Conservation (phyloP, 2,113 vertebrate genomes). For the Mirounga angustirostris region DNA sequence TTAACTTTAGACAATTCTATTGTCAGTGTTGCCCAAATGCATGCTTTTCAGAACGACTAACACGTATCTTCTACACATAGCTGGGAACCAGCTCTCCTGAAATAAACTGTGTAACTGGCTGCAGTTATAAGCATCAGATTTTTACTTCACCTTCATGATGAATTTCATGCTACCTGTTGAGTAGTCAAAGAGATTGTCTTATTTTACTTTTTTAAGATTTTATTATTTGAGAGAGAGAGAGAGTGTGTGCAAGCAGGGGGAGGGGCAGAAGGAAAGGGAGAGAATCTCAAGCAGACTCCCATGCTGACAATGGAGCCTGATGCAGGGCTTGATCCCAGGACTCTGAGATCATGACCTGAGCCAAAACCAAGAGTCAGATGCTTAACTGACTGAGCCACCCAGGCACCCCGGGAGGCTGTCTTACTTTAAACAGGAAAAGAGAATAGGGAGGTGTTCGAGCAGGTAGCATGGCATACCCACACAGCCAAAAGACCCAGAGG, state of each 20-base stretch:
- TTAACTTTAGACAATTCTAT: slow-evolving; percentile 5
- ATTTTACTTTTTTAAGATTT: slow-evolving; percentile 21
- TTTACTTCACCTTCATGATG: background rate
- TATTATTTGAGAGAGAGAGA: background rate
- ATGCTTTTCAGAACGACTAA: background rate
- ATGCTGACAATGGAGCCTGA: background rate
- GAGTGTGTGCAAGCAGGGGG: background rate
- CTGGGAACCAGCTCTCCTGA: background rate
- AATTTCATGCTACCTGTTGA: background rate
- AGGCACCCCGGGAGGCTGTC: background rate
- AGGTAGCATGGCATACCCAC: background rate
- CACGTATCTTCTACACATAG: background rate
- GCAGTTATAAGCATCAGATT: background rate
- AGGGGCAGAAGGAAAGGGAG: background rate
- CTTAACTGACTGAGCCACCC: background rate
- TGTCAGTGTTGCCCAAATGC: background rate
- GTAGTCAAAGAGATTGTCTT: background rate
- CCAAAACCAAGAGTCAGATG: background rate
- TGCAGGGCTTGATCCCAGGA: background rate
- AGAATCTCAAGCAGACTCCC: background rate
- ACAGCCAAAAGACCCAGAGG: background rate
- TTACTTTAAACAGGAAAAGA: slow-evolving; percentile 47
- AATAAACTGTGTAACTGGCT: background rate
- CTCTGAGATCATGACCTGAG: background rate
- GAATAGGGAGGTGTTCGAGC: background rate